phyloP scores from a whole-genome alignment of 2,113 vertebrate species.

The Xenopus borealis region DNA sequence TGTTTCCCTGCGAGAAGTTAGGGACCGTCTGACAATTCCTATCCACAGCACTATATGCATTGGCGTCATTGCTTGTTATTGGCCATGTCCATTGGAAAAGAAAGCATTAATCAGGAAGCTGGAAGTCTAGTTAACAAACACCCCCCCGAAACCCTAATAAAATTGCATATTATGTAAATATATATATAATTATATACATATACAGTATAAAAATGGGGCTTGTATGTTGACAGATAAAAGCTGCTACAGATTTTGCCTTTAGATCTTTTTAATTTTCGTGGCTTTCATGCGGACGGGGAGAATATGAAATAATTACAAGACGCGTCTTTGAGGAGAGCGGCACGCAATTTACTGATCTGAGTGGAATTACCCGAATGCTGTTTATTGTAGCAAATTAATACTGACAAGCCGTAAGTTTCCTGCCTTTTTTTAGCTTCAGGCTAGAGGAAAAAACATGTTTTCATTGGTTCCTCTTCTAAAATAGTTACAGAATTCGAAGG shows the following conservation, averaged over 20 bases:
- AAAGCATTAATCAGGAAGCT: too few relatives aligned
- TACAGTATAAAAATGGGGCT: not conserved
- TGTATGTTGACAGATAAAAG: not conserved
- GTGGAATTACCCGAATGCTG: slow-evolving; percentile 16
- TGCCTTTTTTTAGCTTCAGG: not conserved
- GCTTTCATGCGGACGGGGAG: slow-evolving; percentile 18
- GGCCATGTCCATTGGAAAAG: too few relatives aligned
- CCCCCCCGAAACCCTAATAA: too few relatives aligned
- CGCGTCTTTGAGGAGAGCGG: slow-evolving; percentile 17
- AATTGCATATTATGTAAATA: too few relatives aligned
- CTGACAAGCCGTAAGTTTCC: slow-evolving; percentile 10
- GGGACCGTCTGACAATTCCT: too few relatives aligned
- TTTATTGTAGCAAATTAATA: slow-evolving; percentile 29
- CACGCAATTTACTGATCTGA: slow-evolving; percentile 35
- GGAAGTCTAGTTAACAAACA: too few relatives aligned
- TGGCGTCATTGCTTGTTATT: too few relatives aligned
- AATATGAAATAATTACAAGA: slow-evolving; percentile 40
- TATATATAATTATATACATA: too few relatives aligned
- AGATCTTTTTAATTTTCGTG: slow-evolving; percentile 36
- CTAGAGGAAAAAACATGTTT: slow-evolving; percentile 4
- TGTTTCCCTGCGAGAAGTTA: too few relatives aligned
- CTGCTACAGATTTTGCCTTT: slow-evolving; percentile 9
- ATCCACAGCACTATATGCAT: too few relatives aligned
- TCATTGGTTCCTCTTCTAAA: not conserved
- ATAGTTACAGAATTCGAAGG: not conserved